Conservation (phyloP, 1,140 invertebrate genomes). For the Cotesia typhae region DNA sequence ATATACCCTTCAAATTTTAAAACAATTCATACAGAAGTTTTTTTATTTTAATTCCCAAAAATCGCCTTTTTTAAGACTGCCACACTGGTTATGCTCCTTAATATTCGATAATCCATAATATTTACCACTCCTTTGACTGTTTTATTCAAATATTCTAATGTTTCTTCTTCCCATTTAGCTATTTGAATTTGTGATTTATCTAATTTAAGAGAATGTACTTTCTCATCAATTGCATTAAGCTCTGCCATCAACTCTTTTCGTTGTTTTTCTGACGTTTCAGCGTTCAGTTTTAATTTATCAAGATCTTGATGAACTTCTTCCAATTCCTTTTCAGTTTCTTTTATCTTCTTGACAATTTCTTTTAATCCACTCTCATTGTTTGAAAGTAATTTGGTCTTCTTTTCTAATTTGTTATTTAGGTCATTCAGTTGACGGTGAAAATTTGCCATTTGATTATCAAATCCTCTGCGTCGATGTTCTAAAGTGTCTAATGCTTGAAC, state of each 20-base stretch:
- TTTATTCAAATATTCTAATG: slow-evolving; percentile 93
- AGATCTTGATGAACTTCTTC: slow-evolving; percentile 86
- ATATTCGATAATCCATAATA: not conserved
- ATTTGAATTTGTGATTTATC: slow-evolving; percentile 93
- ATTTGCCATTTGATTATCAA: slow-evolving; percentile 90
- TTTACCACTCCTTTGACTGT: slow-evolving; percentile 73
- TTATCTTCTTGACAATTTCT: not conserved
- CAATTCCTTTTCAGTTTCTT: slow-evolving; percentile 83
- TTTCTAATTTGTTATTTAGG: slow-evolving; percentile 78
- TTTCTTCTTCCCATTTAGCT: slow-evolving; percentile 90
- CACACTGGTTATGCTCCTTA: too few species aligned
- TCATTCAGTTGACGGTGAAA: slow-evolving; percentile 82
- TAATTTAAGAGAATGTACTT: slow-evolving; percentile 90
- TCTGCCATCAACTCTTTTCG: slow-evolving; percentile 77
- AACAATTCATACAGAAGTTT: too few species aligned
- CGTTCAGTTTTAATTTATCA: slow-evolving; percentile 85
- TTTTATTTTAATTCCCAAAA: too few species aligned
- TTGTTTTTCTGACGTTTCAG: slow-evolving; percentile 80
- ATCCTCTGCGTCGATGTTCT: slow-evolving; percentile 89
- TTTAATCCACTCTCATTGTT: not conserved
- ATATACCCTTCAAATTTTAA: too few species aligned
- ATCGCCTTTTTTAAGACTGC: too few species aligned
- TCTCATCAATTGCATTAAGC: slow-evolving; percentile 82
- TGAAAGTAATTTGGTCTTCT: slow-evolving; percentile 71
- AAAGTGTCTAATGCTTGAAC: slow-evolving; percentile 88